Base-by-base conservation (phyloP, 2,113 vertebrate genomes). In the Rhynchomys soricoides region DNA sequence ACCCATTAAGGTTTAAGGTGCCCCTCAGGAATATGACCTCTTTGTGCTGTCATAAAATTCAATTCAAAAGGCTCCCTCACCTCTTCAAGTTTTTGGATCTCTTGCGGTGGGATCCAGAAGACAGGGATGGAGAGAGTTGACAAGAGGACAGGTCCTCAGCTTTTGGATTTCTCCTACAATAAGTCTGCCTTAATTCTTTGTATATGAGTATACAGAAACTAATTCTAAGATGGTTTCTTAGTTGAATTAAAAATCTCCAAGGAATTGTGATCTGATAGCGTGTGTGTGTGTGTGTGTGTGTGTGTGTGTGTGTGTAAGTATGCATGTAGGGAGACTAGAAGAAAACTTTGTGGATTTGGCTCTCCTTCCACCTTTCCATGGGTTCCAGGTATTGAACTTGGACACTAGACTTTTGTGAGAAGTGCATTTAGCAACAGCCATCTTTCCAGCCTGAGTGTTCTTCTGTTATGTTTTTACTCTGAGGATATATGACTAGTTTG, bases 211-310 rank as follows among this genome's bases (percentile, higher is more conserved):
- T 57, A 55, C n/a, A 48, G 37, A 59, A 71, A 45, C n/a, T 79
- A 77, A 70, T 62, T 96, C 74, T 62, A 11, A 64, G 82, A 82
- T 81, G 26, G 50, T 37, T 91, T 92, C 3, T 93, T 77, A 48
- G 59, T 17, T 48, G 26, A 48, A 86, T 40, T 62, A 77, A 82
- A 83, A 45, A 22, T 17, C 11, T n/a, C 16, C 31, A 13, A 43
- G 40, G 43, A 45, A 95, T 31, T 59, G 8, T 26, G 45, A 40
- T 7, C 21, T 17, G 59, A 52, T 1, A 10, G 59, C 5, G 22
- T 83, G 29, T 50, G 48, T 79, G 48, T 79, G 48, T 79, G 77
- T 52, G 48, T 37, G 77, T 50, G 75, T 78, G 75, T 48, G 74
- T 75, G 73, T 75, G 73, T 75, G 40, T 45, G 40, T 43, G 71